Conservation (phyloP, 2,797 vertebrate genomes). For the Tokudaia tokunoshimensis region DNA sequence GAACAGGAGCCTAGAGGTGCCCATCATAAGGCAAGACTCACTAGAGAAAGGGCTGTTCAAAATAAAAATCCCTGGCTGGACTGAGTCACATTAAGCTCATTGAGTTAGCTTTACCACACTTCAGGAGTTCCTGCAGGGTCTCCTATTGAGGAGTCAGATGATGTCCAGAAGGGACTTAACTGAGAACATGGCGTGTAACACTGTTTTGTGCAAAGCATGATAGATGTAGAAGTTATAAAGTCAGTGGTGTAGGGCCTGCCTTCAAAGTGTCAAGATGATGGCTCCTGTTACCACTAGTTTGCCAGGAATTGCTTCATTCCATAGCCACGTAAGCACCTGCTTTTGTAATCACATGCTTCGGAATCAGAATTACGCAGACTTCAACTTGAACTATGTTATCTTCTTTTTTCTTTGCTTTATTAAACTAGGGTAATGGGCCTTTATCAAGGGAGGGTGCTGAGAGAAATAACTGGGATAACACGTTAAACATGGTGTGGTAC, state of each 20-base stretch:
- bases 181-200: not conserved
- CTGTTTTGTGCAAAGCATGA: not conserved
- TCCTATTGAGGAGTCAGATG: constrained; percentile 7
- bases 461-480: not conserved
- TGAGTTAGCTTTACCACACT: not conserved
- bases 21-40: not conserved
- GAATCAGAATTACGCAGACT: not conserved
- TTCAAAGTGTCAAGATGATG: not conserved
- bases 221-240: not conserved
- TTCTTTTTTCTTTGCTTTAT: not conserved
- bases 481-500: not conserved
- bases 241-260: not conserved
- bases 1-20: not conserved
- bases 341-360: not conserved
- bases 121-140: not conserved
- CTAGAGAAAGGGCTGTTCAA: not conserved
- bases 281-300: not conserved
- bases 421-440: not conserved
- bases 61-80: not conserved
- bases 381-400: not conserved
- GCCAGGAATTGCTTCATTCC: not conserved
- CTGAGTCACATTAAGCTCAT: not conserved
- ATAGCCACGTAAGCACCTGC: not conserved
- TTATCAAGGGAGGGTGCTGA: not conserved
- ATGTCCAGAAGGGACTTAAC: not conserved